Evolutionary conservation across 1,140 invertebrate genomes (phyloP).

Genomic region (Drosophila carrolli): DNA sequence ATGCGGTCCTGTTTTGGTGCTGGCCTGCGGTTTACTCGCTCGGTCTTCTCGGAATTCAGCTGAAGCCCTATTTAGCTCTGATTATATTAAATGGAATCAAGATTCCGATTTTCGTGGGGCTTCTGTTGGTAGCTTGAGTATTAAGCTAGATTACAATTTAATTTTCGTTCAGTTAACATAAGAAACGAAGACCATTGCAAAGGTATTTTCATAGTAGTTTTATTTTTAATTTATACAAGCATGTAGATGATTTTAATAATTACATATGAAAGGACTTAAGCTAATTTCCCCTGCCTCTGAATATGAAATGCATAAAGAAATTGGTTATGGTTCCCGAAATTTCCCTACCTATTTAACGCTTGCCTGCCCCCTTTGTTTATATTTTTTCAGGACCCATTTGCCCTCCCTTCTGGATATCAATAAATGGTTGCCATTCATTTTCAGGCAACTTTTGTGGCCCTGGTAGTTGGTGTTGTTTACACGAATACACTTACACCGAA

Average conservation of each 20-base stretch:
- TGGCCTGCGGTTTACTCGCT: constrained; percentile 18
- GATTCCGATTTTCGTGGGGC: neutral
- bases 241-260: too few species aligned
- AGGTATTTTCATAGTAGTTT: too few species aligned
- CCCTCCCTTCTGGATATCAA: constrained; percentile 20
- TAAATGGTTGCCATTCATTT: constrained; percentile 44
- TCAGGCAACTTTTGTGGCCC: constrained; percentile 34
- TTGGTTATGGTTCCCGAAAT: neutral
- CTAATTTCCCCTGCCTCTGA: too few species aligned
- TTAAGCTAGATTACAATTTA: neutral
- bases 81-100: constrained; percentile 19
- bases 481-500: constrained; percentile 7
- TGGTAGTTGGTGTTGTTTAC: constrained; percentile 25
- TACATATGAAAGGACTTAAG: too few species aligned
- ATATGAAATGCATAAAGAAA: too few species aligned
- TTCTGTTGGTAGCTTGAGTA: neutral
- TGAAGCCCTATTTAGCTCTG: constrained; percentile 12
- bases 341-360: neutral
- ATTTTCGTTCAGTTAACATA: neutral
- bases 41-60: constrained; percentile 1
- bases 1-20: constrained; percentile 26
- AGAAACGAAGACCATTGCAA: too few species aligned
- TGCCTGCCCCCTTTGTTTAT: neutral
- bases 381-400: neutral
- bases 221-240: too few species aligned